These are phyloP conservation scores for Drosophila burlai DNA, from an alignment of 1,140 invertebrate genomes.

Conservation along the genomic window DNA sequence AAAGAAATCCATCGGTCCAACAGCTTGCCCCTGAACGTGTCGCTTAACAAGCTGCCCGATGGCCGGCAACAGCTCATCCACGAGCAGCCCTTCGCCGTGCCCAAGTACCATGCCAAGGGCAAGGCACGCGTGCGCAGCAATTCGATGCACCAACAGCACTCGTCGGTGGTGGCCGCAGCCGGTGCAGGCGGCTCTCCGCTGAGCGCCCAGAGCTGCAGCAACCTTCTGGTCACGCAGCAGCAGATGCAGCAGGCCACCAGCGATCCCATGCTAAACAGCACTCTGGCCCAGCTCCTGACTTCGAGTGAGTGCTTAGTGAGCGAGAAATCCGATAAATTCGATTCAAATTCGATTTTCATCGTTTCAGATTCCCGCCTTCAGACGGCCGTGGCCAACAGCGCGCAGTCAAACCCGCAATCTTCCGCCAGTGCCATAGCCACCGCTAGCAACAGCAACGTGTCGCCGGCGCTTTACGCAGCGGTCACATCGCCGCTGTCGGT, in stretches of 20 bases:
- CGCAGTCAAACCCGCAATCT: constrained; percentile 57
- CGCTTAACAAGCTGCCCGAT: constrained; percentile 71
- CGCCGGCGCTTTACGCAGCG: constrained; percentile 50
- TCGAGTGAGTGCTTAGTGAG: constrained; percentile 49
- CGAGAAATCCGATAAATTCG: neutral
- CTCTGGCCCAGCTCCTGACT: constrained; percentile 76
- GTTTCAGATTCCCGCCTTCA: constrained; percentile 65
- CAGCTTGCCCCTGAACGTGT: constrained; percentile 87
- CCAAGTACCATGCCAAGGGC: constrained; percentile 74
- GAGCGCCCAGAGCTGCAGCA: constrained; percentile 53
- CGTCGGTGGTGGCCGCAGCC: constrained; percentile 45
- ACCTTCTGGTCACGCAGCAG: constrained; percentile 56
- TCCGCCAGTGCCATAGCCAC: constrained; percentile 74
- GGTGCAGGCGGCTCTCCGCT: constrained; percentile 46
- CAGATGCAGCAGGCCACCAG: constrained; percentile 72
- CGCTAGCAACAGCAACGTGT: constrained; percentile 36
- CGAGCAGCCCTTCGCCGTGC: constrained; percentile 72
- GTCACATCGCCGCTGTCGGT: constrained; percentile 46
- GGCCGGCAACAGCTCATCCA: constrained; percentile 46
- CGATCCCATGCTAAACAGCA: constrained; percentile 85
- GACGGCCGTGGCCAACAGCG: constrained; percentile 73
- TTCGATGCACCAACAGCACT: constrained; percentile 82
- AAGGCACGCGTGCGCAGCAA: constrained; percentile 81
- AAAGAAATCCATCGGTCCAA: constrained; percentile 87
- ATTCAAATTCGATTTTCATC: neutral